Evolutionary conservation across 2,888 invertebrate species (phyloP).

Genomic region (Drosophila vallismaia): DNA sequence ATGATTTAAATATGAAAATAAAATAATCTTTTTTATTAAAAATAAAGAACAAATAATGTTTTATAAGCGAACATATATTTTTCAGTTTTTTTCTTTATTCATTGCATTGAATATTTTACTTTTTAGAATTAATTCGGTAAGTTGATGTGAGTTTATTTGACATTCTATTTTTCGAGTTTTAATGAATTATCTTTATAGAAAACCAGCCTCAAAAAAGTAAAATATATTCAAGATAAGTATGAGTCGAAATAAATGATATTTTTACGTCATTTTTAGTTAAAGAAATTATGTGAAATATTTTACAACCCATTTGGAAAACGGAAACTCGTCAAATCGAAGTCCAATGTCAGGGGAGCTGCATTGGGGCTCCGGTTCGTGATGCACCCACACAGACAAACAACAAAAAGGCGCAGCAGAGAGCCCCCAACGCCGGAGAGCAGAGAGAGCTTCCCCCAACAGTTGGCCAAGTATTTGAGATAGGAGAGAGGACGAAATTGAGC

Average conservation of each 20-base stretch:
- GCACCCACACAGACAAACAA: background rate
- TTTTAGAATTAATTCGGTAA: too few relatives aligned
- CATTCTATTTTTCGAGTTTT: too few relatives aligned
- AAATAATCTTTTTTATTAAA: too few relatives aligned
- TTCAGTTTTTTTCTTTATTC: too few relatives aligned
- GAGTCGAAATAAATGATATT: too few relatives aligned
- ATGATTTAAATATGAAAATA: background rate
- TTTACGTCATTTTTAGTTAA: background rate
- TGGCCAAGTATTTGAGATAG: background rate
- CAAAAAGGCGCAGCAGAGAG: background rate
- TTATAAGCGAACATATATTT: too few relatives aligned
- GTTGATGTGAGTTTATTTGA: too few relatives aligned
- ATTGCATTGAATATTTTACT: too few relatives aligned
- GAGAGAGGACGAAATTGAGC: background rate
- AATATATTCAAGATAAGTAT: too few relatives aligned
- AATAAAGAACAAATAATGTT: too few relatives aligned
- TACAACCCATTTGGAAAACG: background rate
- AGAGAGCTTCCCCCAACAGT: constrained; percentile 7
- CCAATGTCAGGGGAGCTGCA: background rate
- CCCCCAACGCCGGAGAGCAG: background rate
- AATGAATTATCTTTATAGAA: too few relatives aligned
- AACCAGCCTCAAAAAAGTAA: too few relatives aligned
- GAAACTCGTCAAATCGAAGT: background rate
- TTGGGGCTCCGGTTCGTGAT: background rate
- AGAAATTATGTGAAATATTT: background rate